These are phyloP conservation scores for Paracentrotus lividus DNA, from an alignment of 53 echinoderm and acorn worm species.

Conservation along the genomic window DNA sequence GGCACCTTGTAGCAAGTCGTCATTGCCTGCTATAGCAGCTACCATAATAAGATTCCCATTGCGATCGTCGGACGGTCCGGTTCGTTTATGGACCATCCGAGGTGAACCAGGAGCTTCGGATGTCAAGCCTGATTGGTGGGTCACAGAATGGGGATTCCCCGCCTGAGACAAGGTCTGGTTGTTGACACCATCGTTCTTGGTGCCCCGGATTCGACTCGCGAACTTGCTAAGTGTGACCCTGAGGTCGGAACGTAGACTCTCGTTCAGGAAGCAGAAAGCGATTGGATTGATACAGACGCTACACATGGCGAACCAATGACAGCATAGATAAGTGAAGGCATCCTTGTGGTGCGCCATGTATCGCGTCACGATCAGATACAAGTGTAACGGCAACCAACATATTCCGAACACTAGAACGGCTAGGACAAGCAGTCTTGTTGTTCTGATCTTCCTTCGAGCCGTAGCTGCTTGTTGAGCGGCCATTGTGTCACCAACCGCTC, in stretches of 20 bases:
- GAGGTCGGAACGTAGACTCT: slow-evolving; percentile 88
- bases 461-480: slow-evolving; percentile 87
- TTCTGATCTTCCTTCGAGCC: slow-evolving; percentile 81
- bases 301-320: slow-evolving; percentile 95
- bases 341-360: slow-evolving; percentile 72
- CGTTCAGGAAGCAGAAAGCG: slow-evolving; percentile 92
- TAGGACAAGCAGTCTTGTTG: slow-evolving; percentile 87
- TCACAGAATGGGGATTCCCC: slow-evolving; percentile 60
- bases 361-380: slow-evolving; percentile 78
- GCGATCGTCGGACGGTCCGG: slow-evolving; percentile 38
- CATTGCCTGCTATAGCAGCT: slow-evolving; percentile 40
- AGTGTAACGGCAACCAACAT: slow-evolving; percentile 91
- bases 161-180: slow-evolving; percentile 58
- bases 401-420: slow-evolving; percentile 91
- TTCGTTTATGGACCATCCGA: slow-evolving; percentile 49
- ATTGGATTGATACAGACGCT: slow-evolving; percentile 95
- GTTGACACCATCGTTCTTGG: slow-evolving; percentile 40
- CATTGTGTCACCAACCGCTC: slow-evolving; percentile 84
- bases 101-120: slow-evolving; percentile 63
- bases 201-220: slow-evolving; percentile 62
- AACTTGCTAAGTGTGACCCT: slow-evolving; percentile 55
- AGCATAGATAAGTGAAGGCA: slow-evolving; percentile 82
- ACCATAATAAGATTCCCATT: slow-evolving; percentile 54
- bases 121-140: slow-evolving; percentile 63
- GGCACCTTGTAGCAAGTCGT: slow-evolving; percentile 44